These are phyloP conservation scores for Piezodorus guildinii DNA, from an alignment of 1,140 invertebrate species.

Conservation along the genomic window DNA sequence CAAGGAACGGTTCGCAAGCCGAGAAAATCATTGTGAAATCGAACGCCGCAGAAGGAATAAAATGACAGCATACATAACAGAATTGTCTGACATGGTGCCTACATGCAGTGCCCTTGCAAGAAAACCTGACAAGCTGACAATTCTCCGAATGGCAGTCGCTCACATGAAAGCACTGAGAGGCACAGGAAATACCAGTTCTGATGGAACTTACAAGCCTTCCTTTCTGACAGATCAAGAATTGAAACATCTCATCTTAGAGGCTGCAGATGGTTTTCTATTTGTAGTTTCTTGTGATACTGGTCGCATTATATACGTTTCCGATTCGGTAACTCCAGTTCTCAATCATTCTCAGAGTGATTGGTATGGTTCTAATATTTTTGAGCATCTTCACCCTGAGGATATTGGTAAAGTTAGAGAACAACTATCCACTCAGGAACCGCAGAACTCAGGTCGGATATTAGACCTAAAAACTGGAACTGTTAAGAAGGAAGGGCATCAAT, in stretches of 20 bases:
- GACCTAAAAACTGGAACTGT: conserved; percentile 97
- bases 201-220: conserved; percentile 94
- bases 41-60: conserved; percentile 95
- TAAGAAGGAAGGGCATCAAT: conserved; percentile 97
- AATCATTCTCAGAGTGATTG: conserved; percentile 94
- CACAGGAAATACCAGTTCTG: conserved; percentile 84
- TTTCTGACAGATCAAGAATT: conserved; percentile 98
- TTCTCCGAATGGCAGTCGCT: conserved; percentile 96
- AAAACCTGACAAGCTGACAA: conserved; percentile 98
- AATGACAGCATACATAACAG: conserved; percentile 99
- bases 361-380: conserved; percentile 90
- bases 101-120: conserved; percentile 92
- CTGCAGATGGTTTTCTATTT: conserved; percentile 98
- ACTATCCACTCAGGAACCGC: conserved; percentile 91
- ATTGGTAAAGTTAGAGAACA: conserved; percentile 97
- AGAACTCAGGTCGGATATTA: conserved; percentile 86
- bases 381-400: conserved; percentile 96
- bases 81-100: conserved; percentile 99
- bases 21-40: conserved; percentile 99
- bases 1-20: conserved; percentile 65
- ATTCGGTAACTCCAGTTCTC: conserved; percentile 92
- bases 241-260: conserved; percentile 97
- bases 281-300: conserved; percentile 97
- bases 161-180: conserved; percentile 97
- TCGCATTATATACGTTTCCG: conserved; percentile 95